phyloP scores from a whole-genome alignment of 2,888 invertebrate genomes.

The Leptothorax acervorum region DNA sequence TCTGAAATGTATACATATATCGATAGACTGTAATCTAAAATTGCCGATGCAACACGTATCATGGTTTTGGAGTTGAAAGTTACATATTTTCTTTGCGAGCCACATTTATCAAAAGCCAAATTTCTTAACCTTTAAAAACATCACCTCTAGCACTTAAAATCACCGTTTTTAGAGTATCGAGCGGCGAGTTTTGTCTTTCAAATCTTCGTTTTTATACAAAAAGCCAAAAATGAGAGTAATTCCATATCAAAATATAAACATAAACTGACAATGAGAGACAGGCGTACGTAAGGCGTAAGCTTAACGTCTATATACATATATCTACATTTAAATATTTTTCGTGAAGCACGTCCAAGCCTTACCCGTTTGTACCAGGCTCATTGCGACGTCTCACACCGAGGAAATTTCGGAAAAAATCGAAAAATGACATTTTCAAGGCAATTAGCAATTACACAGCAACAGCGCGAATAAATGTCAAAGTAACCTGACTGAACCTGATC shows the following conservation, averaged over 20 bases:
- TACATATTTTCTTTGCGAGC: not conserved
- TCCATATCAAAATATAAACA: not conserved
- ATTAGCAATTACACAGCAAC: not conserved
- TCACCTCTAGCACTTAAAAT: not conserved
- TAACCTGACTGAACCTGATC: not conserved
- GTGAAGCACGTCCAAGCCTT: conserved; percentile 33
- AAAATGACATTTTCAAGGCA: conserved; percentile 75
- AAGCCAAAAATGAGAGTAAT: not conserved
- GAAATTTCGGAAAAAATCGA: conserved; percentile 78
- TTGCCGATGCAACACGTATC: not conserved
- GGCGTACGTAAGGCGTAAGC: not conserved
- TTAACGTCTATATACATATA: conserved; percentile 7
- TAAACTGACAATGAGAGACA: not conserved
- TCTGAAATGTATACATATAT: conserved; percentile 61
- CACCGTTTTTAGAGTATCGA: not conserved
- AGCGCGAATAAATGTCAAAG: not conserved
- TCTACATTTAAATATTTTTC: not conserved
- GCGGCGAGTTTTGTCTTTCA: not conserved
- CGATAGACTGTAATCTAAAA: conserved; percentile 14
- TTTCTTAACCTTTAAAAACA: not conserved
- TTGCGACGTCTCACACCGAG: conserved; percentile 68
- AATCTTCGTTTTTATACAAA: not conserved
- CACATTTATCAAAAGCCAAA: not conserved
- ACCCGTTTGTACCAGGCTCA: conserved; percentile 74
- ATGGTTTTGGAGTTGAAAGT: not conserved